Conservation (phyloP, 2,888 invertebrate genomes). For the Chloroclysta siterata region DNA sequence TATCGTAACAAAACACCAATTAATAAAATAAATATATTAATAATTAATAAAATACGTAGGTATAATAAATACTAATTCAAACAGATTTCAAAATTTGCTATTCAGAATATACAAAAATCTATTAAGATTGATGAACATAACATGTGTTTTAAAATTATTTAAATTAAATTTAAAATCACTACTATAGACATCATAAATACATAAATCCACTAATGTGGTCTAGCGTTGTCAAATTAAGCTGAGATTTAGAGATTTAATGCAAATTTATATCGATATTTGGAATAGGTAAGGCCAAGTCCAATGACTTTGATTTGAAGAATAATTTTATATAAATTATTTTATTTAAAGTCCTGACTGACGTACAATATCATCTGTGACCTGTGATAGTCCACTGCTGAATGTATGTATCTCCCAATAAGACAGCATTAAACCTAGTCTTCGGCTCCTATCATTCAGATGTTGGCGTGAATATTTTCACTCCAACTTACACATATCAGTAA, state of each 20-base stretch:
- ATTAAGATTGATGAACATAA: conserved; percentile 13
- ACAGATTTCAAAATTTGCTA: background rate
- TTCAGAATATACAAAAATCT: conserved; percentile 9
- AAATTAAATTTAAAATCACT: conserved; percentile 27
- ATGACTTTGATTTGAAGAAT: conserved; percentile 3
- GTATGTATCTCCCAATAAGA: too few relatives aligned
- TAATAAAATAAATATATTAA: too few relatives aligned
- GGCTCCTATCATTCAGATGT: too few relatives aligned
- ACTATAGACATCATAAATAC: conserved; percentile 22
- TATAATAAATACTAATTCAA: background rate
- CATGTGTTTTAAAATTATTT: conserved; percentile 26
- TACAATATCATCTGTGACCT: too few relatives aligned
- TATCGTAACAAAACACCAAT: too few relatives aligned
- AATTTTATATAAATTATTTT: background rate
- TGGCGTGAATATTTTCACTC: too few relatives aligned
- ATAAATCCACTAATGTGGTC: conserved; percentile 27
- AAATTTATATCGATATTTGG: conserved; percentile 18
- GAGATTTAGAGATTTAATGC: conserved; percentile 18
- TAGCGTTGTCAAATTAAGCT: conserved; percentile 21
- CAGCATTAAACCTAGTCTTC: too few relatives aligned
- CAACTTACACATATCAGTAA: too few relatives aligned
- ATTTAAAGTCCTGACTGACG: too few relatives aligned
- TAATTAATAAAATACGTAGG: background rate
- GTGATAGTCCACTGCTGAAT: too few relatives aligned
- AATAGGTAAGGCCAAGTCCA: conserved; percentile 7